Evolutionary conservation across 1,140 invertebrate genomes (phyloP).

Genomic region (Panulirus ornatus): DNA sequence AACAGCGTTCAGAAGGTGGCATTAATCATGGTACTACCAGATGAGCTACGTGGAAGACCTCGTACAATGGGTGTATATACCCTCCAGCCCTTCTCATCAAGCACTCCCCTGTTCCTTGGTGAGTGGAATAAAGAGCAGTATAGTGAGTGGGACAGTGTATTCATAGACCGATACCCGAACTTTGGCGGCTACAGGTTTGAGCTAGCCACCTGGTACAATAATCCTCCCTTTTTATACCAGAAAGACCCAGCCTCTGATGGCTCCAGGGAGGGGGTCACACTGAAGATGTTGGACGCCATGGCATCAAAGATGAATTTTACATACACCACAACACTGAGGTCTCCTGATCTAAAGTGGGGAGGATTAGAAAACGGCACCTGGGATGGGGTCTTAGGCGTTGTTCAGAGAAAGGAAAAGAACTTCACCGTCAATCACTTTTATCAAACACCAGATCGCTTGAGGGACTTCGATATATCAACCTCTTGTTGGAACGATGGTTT

Average conservation of each 20-base stretch:
- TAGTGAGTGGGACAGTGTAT: constrained; percentile 2
- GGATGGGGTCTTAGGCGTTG: constrained; percentile 45
- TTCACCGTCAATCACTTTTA: constrained; percentile 54
- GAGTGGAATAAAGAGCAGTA: not conserved
- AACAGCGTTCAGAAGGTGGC: not conserved
- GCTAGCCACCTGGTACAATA: constrained; percentile 46
- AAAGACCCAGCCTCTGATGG: not conserved
- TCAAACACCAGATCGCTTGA: constrained; percentile 25
- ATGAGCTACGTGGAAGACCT: not conserved
- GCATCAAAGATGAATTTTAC: constrained; percentile 33
- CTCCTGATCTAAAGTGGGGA: constrained; percentile 51
- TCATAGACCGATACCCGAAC: constrained; percentile 33
- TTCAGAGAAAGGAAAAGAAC: constrained; percentile 36
- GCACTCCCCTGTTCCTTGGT: not conserved
- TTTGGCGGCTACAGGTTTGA: constrained; percentile 56
- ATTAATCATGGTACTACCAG: not conserved
- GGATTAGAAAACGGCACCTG: constrained; percentile 54
- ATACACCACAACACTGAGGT: constrained; percentile 28
- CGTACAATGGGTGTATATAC: constrained; percentile 17
- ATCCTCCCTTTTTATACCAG: constrained; percentile 36
- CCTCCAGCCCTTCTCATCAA: constrained; percentile 30
- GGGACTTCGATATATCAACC: constrained; percentile 17
- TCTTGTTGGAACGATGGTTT: constrained; percentile 59
- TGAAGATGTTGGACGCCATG: constrained; percentile 48
- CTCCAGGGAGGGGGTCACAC: not conserved